Evolutionary conservation across 2,888 invertebrate genomes (phyloP).

Genomic region (Nysson spinosus): DNA sequence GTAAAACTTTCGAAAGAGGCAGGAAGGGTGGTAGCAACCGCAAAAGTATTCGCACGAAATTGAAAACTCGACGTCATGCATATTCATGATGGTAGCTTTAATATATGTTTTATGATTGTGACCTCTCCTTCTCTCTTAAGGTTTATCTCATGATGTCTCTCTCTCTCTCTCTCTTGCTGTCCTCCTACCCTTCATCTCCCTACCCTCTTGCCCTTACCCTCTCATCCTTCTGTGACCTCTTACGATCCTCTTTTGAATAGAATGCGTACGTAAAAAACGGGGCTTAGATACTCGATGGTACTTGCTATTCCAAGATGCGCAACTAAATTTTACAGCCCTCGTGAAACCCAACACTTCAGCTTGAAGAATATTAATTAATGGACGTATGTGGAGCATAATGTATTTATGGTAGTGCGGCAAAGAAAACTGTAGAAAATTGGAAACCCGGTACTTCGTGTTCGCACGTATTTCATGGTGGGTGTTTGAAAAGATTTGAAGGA

Average conservation of each 20-base stretch:
- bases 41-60: constrained; percentile 74
- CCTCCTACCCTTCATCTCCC: no score
- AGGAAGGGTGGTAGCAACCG: constrained; percentile 29
- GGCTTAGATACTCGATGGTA: no score
- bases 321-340: no score
- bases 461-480: background rate
- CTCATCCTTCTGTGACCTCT: background rate
- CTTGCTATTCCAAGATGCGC: no score
- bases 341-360: no score
- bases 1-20: constrained; percentile 71
- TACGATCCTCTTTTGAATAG: constrained; percentile 3
- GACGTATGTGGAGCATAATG: no score
- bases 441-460: background rate
- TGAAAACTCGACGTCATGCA: constrained; percentile 74
- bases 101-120: constrained; percentile 73
- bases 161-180: background rate
- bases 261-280: background rate
- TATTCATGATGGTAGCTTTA: constrained; percentile 71
- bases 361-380: no score
- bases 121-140: constrained; percentile 3
- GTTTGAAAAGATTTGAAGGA: no score
- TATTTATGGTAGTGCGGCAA: no score
- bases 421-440: no score
- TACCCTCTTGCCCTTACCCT: no score
- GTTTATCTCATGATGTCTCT: background rate